These are phyloP conservation scores for Ceuthmochares aereus DNA, from an alignment of 2,113 vertebrate genomes.

Conservation along the genomic window DNA sequence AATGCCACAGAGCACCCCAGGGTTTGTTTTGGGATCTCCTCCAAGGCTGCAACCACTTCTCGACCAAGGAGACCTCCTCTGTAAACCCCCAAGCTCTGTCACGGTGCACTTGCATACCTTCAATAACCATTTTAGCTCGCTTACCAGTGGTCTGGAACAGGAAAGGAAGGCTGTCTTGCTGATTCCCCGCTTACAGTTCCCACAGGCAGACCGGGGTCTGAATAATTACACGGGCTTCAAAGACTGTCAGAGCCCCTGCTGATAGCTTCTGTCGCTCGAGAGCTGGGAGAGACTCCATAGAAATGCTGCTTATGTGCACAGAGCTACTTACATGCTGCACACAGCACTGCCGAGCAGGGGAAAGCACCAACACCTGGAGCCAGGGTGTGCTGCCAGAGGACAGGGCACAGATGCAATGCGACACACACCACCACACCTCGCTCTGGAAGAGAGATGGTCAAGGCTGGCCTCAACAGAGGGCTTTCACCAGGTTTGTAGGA, in stretches of 20 bases:
- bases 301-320: background rate
- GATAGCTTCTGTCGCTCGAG: background rate
- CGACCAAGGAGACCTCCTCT: accelerated
- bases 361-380: background rate
- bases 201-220: background rate
- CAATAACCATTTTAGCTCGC: background rate
- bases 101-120: background rate
- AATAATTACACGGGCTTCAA: background rate
- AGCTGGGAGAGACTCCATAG: background rate
- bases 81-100: background rate
- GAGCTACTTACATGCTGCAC: background rate
- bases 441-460: background rate
- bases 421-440: background rate
- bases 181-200: background rate
- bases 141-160: background rate
- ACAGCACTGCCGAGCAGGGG: background rate
- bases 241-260: background rate
- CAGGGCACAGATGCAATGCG: background rate
- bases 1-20: background rate
- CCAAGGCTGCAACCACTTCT: background rate
- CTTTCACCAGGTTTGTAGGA: background rate
- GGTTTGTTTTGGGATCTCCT: background rate
- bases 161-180: background rate
- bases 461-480: background rate
- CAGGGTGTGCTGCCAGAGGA: background rate